Evolutionary conservation across 1,140 invertebrate species (phyloP).

Genomic region (Planococcus citri): DNA sequence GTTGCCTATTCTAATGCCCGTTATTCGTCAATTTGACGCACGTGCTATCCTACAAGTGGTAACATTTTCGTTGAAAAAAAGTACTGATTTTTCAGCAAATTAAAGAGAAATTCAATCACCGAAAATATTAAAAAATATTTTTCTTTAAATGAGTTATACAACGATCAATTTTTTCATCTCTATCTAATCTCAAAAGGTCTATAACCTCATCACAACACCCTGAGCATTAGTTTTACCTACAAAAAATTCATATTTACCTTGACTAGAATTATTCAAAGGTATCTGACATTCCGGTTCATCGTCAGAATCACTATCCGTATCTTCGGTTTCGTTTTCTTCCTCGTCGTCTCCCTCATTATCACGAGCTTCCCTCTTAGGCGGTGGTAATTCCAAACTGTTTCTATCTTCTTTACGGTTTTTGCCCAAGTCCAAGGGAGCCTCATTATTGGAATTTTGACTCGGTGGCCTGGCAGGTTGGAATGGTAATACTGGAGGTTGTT

Average conservation of each 20-base stretch:
- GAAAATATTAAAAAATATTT: too few relatives aligned
- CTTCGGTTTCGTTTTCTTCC: neutral
- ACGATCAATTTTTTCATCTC: too few relatives aligned
- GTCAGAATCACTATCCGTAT: neutral
- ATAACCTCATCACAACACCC: too few relatives aligned
- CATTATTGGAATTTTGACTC: slow-evolving; percentile 9
- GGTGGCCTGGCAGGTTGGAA: neutral
- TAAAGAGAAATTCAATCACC: too few relatives aligned
- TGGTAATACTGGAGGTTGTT: neutral
- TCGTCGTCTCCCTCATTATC: neutral
- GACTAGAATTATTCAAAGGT: slow-evolving; percentile 1
- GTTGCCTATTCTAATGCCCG: too few relatives aligned
- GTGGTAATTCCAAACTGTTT: neutral
- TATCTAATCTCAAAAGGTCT: too few relatives aligned
- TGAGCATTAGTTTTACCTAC: too few relatives aligned
- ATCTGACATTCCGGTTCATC: neutral
- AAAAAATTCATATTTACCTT: neutral
- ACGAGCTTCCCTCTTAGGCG: neutral
- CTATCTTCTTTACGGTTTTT: slow-evolving; percentile 1
- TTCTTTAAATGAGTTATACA: too few relatives aligned
- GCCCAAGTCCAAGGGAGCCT: neutral
- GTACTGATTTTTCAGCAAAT: too few relatives aligned
- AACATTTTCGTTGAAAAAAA: too few relatives aligned
- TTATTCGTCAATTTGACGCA: too few relatives aligned
- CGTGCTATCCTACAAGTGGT: too few relatives aligned